Evolutionary conservation across 1,140 invertebrate species (phyloP), one percentile per base, ranked within the genome.

Genomic region (Holcopasites calliopsidis): DNA sequence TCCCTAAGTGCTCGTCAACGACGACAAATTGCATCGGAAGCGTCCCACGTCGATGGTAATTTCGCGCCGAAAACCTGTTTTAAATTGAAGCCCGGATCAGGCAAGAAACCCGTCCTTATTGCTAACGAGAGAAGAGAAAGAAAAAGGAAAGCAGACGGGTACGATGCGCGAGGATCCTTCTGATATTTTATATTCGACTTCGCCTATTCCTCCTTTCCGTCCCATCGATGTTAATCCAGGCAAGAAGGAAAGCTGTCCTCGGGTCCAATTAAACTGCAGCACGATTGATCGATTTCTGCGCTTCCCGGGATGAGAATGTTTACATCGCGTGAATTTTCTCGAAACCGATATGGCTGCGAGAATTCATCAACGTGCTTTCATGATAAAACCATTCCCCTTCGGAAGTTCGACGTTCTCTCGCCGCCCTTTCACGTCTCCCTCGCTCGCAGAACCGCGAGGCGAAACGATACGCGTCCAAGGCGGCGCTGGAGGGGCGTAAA

Each of bases 11-110:
- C 16, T 31, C 76, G 60, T 55, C 49, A 60, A 44, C 35, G 38
- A 31, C 68, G 69, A 77, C 68, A 71, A 62, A 75, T 69, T 69
- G 52, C 65, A 44, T 40, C 64, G 62, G 23, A 23, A 23, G 38
- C 47, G 49, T 58, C 28, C 23, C 47, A 47, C 42, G 38, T 11
- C 38, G 61, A 54, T 55, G 61, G 61, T 55, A 65, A 73, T 73
- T 65, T 73, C 38, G 31, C 35, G 28, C 35, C 47, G 18, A 40
- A 42, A 74, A 74, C 71, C 71, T 35, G 62, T 74, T 74, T 74
- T 55, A 42, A 74, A 74, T 66, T 66, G 61, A 66, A 64, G 65
- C 35, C n/a, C 28, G 60, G n/a, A 50, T 40, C 49, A 28, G 44
- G 18, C 35, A 23, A 65, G 60, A 42, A 64, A 73, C 61, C 49